phyloP scores from a whole-genome alignment of 2,113 vertebrate genomes.

The Physeter macrocephalus region DNA sequence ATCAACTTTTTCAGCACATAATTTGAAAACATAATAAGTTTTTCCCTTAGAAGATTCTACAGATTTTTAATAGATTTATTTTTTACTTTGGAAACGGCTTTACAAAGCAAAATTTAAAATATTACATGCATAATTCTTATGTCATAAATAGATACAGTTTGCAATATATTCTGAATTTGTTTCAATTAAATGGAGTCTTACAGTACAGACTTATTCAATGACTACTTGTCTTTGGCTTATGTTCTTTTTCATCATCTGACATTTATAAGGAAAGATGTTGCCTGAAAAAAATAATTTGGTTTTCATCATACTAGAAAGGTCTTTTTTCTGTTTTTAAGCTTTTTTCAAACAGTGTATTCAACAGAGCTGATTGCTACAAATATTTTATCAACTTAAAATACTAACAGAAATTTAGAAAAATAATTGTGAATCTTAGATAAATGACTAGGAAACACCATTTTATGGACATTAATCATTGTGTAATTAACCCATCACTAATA shows the following conservation, averaged over 20 bases:
- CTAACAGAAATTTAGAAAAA: background rate
- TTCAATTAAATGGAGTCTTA: background rate
- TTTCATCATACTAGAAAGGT: background rate
- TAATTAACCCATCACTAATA: constrained; percentile 10
- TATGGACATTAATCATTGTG: background rate
- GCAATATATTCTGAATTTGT: background rate
- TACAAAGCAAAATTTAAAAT: background rate
- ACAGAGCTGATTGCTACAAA: background rate
- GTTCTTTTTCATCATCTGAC: background rate
- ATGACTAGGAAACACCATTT: background rate
- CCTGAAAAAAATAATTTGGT: background rate
- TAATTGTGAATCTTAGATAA: background rate
- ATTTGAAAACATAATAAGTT: background rate
- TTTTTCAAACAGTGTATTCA: background rate
- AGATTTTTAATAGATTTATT: background rate
- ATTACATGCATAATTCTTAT: background rate
- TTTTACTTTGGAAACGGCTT: background rate
- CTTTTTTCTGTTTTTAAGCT: background rate
- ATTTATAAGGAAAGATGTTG: background rate
- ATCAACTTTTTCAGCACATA: background rate
- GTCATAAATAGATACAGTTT: background rate
- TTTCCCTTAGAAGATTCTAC: background rate
- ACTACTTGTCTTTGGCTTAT: background rate
- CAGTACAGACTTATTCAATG: background rate
- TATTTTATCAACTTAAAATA: constrained; percentile 1